Percentiles rank a stretch among this genome's conserved stretches.
Evolutionary conservation across 2,888 invertebrate species (phyloP).

Genomic region (Aphidoletes aphidimyza): DNA sequence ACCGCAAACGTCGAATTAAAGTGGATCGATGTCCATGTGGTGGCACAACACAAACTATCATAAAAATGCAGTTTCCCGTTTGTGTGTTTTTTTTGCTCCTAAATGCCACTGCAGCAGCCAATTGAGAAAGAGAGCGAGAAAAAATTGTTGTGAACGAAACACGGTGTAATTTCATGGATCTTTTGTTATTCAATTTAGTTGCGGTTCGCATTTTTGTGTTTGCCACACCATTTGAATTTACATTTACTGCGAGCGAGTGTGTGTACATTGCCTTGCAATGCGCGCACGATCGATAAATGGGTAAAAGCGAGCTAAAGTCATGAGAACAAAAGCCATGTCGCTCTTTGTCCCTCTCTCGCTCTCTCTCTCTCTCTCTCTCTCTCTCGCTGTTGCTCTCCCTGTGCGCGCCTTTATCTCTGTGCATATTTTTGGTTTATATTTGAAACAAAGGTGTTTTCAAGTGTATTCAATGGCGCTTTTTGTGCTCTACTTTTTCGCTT

Average conservation of each 20-base stretch:
- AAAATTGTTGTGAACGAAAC: no score
- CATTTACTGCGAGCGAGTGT: background rate
- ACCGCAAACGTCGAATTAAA: background rate
- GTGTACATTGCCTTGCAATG: background rate
- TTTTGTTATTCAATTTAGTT: constrained; percentile 48
- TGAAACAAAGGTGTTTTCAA: constrained; percentile 21
- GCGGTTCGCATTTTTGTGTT: constrained; percentile 37
- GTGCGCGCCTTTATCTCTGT: no score
- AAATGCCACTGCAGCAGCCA: constrained; percentile 8
- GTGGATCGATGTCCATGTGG: constrained; percentile 32
- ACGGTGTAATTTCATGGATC: constrained; percentile 18
- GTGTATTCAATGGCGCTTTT: constrained; percentile 21
- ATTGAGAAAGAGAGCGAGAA: background rate
- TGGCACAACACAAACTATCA: constrained; percentile 16
- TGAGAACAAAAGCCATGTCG: background rate
- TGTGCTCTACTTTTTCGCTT: background rate
- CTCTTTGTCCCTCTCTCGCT: background rate
- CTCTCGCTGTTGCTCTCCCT: no score
- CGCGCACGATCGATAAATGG: background rate
- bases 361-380: background rate
- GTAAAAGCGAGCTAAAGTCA: background rate
- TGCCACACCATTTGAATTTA: background rate
- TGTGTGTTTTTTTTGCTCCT: no score
- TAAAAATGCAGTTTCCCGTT: constrained; percentile 41
- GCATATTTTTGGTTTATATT: constrained; percentile 23